phyloP scores from a whole-genome alignment of 2,888 invertebrate genomes.

The Drosophila kokeensis region DNA sequence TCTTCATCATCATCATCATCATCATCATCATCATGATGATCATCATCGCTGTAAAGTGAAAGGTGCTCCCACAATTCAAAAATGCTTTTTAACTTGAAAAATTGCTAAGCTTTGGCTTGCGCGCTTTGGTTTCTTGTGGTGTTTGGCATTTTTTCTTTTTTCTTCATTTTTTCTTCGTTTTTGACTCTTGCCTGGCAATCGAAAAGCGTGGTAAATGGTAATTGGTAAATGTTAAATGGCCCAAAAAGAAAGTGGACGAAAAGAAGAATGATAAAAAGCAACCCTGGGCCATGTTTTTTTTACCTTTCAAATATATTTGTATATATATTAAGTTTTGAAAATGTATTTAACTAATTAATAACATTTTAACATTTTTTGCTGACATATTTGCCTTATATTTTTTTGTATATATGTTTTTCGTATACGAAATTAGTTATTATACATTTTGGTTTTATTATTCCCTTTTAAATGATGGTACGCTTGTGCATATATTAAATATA shows the following conservation, averaged over 20 bases:
- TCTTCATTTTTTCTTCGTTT: conserved; percentile 14
- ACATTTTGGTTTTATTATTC: neutral
- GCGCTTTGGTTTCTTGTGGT: conserved; percentile 52
- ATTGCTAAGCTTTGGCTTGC: conserved; percentile 75
- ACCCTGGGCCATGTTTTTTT: conserved; percentile 17
- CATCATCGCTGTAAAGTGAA: conserved; percentile 74
- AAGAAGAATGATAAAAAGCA: conserved; percentile 54
- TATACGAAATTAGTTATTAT: neutral
- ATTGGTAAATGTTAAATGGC: conserved; percentile 63
- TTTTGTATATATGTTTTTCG: too few species aligned
- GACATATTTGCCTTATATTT: neutral
- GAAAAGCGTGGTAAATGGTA: conserved; percentile 72
- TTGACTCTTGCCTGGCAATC: conserved; percentile 48
- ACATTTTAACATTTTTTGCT: neutral
- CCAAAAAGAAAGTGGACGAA: conserved; percentile 64
- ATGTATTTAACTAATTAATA: conserved; percentile 12
- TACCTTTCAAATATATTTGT: conserved; percentile 34
- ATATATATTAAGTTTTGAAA: conserved; percentile 1
- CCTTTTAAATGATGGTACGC: conserved; percentile 1
- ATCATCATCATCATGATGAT: conserved; percentile 28
- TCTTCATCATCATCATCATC: conserved; percentile 28
- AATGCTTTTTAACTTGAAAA: conserved; percentile 79
- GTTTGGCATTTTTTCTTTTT: conserved; percentile 34
- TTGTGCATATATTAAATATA: neutral
- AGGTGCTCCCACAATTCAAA: conserved; percentile 82